Percentiles rank a stretch among this genome's conserved stretches.
Conservation (phyloP, 1,140 invertebrate species). For the Drosophila fuyamai region DNA sequence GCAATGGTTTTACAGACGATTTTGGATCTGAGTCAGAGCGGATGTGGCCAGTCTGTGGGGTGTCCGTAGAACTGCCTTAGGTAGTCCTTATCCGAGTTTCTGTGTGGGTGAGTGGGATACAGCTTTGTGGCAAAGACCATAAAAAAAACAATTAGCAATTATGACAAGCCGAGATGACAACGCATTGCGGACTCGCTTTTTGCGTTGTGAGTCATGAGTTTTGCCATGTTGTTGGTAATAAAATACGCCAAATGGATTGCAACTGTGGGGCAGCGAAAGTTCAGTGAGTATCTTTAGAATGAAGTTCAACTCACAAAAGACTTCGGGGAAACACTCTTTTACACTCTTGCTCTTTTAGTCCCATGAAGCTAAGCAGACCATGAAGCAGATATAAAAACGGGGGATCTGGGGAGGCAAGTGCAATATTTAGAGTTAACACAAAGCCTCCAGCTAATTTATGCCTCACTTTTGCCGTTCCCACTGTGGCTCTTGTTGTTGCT, state of each 20-base stretch:
- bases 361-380: constrained; percentile 41
- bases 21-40: constrained; percentile 22
- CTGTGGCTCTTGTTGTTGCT: constrained; percentile 20
- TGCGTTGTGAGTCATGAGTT: constrained; percentile 47
- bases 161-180: constrained; percentile 57
- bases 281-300: constrained; percentile 31
- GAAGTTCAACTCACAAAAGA: constrained; percentile 22
- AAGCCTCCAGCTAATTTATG: constrained; percentile 71
- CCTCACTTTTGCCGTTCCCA: constrained; percentile 53
- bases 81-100: not conserved
- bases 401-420: constrained; percentile 42
- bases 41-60: constrained; percentile 22
- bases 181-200: constrained; percentile 19
- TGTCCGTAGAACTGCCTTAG: constrained; percentile 10
- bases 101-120: constrained; percentile 42
- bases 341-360: constrained; percentile 34
- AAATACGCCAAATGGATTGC: constrained; percentile 28
- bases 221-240: constrained; percentile 52
- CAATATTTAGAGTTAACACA: constrained; percentile 66
- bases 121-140: constrained; percentile 42
- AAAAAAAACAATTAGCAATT: constrained; percentile 44
- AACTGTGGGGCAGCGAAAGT: constrained; percentile 37
- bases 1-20: not conserved
- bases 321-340: constrained; percentile 42
- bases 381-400: not conserved